These are phyloP conservation scores for Anguilla pacifica DNA, from an alignment of 2,797 vertebrate species.

Conservation along the genomic window DNA sequence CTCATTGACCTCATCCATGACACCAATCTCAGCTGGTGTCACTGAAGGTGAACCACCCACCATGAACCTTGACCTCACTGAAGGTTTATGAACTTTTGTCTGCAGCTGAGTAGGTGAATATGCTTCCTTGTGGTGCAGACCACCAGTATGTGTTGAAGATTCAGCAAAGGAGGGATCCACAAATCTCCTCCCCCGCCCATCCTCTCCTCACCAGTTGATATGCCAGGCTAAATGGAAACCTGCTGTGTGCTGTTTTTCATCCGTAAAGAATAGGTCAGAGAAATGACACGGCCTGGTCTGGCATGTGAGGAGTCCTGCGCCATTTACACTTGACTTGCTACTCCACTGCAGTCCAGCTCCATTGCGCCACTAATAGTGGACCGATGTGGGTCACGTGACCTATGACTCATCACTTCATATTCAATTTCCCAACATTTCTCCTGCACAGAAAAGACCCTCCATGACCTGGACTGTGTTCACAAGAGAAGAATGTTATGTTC, in stretches of 20 bases:
- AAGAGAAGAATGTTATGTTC: slow-evolving; percentile 9
- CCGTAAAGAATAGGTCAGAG: not conserved
- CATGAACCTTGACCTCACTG: not conserved
- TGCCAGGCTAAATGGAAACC: slow-evolving; percentile 7
- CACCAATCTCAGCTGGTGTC: not conserved
- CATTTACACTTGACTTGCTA: not conserved
- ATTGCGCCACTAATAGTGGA: not conserved
- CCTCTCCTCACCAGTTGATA: not conserved
- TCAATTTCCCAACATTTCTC: not conserved
- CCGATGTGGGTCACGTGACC: not conserved
- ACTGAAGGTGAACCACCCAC: not conserved
- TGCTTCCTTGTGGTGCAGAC: not conserved
- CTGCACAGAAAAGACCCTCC: slow-evolving; percentile 1
- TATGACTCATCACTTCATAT: not conserved
- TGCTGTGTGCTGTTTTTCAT: slow-evolving; percentile 12
- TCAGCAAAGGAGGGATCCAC: not conserved
- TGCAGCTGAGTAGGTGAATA: not conserved
- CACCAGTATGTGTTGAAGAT: not conserved
- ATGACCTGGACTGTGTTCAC: slow-evolving; percentile 2
- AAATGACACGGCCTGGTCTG: not conserved
- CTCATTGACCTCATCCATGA: not conserved
- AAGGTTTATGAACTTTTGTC: not conserved
- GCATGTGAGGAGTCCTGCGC: not conserved
- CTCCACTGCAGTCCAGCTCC: not conserved
- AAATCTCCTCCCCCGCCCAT: not conserved